Conservation (phyloP, 2,888 invertebrate genomes). For the Bombylius major region DNA sequence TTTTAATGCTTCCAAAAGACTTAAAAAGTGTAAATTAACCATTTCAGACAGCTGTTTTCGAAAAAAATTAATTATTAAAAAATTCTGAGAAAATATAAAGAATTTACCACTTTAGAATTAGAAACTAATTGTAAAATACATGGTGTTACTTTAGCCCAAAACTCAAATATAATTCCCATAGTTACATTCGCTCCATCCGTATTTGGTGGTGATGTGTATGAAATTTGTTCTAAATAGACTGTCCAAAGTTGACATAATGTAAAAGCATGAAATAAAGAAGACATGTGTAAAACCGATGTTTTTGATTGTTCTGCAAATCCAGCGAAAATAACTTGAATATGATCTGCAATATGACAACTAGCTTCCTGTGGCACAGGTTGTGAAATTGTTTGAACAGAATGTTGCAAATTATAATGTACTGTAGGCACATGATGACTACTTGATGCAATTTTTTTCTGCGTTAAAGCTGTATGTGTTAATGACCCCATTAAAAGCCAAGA, state of each 20-base stretch:
- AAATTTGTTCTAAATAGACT: conserved; percentile 86
- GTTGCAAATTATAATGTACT: conserved; percentile 19
- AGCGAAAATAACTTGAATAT: conserved; percentile 87
- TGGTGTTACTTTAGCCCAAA: conserved; percentile 98
- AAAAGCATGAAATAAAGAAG: conserved; percentile 92
- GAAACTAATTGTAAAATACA: conserved; percentile 85
- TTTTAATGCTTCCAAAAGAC: conserved; percentile 83
- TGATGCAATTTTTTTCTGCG: conserved; percentile 18
- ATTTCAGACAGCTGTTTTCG: conserved; percentile 78
- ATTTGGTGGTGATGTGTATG: conserved; percentile 50
- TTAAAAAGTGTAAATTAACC: conserved; percentile 93
- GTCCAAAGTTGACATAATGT: conserved; percentile 98
- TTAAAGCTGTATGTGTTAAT: conserved; percentile 73
- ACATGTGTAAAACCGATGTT: conserved; percentile 86
- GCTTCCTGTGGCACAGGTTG: conserved; percentile 93
- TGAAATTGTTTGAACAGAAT: conserved; percentile 38
- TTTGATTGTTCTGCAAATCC: conserved; percentile 95
- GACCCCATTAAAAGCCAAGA: conserved; percentile 95
- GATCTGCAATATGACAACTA: conserved; percentile 92
- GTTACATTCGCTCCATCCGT: conserved; percentile 60
- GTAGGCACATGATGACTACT: conserved; percentile 2
- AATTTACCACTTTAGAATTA: conserved; percentile 69
- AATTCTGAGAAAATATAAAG: not conserved
- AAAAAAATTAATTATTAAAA: not conserved
- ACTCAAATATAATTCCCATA: conserved; percentile 80